These are phyloP conservation scores for Elachura formosa DNA, from an alignment of 2,113 vertebrate species.

Conservation along the genomic window DNA sequence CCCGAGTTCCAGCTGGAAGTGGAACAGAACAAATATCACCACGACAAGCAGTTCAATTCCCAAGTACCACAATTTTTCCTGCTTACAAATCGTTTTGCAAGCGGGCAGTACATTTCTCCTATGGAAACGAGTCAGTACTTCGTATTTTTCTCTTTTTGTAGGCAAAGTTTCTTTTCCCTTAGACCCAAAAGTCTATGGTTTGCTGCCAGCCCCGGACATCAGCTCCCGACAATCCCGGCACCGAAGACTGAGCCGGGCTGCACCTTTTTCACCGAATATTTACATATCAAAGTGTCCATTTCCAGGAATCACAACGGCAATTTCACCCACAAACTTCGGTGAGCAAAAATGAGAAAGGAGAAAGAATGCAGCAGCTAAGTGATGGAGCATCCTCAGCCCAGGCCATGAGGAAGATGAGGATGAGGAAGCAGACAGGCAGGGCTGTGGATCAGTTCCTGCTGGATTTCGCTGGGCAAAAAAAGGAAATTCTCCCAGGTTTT, in stretches of 20 bases:
- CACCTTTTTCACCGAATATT: not conserved
- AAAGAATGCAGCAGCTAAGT: accelerated
- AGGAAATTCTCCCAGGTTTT: not conserved
- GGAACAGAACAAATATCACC: not conserved
- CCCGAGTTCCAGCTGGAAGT: not conserved
- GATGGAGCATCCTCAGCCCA: not conserved
- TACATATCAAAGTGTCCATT: not conserved
- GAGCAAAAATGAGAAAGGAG: not conserved
- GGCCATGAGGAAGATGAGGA: accelerated
- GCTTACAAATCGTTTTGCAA: not conserved
- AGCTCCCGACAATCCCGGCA: not conserved
- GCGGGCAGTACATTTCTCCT: not conserved
- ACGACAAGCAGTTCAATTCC: not conserved
- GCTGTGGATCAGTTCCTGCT: accelerated
- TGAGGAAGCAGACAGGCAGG: not conserved
- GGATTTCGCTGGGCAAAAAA: not conserved
- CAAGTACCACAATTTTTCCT: not conserved
- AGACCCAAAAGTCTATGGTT: not conserved
- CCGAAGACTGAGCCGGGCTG: not conserved
- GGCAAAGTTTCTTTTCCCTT: not conserved
- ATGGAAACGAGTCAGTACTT: not conserved
- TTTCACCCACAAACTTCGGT: not conserved
- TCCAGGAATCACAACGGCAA: not conserved
- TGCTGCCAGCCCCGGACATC: not conserved
- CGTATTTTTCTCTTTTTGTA: not conserved